Conservation (phyloP, 2,113 vertebrate species). For the Empidonax alnorum region DNA sequence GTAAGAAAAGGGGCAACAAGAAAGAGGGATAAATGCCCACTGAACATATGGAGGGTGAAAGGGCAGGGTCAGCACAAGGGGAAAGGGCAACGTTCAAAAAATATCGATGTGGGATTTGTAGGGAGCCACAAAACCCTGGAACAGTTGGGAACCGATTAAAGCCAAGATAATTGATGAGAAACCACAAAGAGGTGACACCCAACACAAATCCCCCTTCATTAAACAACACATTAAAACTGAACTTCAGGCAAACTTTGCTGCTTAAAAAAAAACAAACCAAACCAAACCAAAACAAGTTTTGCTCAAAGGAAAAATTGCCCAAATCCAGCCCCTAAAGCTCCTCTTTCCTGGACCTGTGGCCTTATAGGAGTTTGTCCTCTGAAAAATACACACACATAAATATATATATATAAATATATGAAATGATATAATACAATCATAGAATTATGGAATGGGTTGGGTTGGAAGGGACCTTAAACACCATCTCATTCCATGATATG, state of each 20-base stretch:
- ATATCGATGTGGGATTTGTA: accelerated
- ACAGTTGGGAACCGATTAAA: background rate
- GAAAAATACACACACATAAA: too few species aligned
- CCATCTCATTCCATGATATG: background rate
- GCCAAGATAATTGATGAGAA: background rate
- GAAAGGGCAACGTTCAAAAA: background rate
- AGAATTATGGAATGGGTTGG: background rate
- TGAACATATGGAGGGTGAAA: accelerated
- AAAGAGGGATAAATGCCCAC: accelerated
- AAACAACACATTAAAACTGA: background rate
- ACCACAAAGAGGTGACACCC: too few species aligned
- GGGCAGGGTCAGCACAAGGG: background rate
- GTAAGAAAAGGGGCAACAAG: accelerated
- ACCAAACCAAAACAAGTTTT: background rate
- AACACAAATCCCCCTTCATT: too few species aligned
- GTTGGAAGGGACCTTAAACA: background rate
- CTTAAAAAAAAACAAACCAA: too few species aligned
- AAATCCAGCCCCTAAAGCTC: background rate
- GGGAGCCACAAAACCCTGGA: background rate
- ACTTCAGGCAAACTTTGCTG: too few species aligned
- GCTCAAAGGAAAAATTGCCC: background rate
- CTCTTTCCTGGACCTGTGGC: background rate
- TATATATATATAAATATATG: background rate
- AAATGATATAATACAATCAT: background rate
- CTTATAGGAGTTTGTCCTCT: too few species aligned